Evolutionary conservation across 2,888 invertebrate species (phyloP), one percentile per base, ranked within the genome.

Genomic region (Nipponacmea schrenckii): DNA sequence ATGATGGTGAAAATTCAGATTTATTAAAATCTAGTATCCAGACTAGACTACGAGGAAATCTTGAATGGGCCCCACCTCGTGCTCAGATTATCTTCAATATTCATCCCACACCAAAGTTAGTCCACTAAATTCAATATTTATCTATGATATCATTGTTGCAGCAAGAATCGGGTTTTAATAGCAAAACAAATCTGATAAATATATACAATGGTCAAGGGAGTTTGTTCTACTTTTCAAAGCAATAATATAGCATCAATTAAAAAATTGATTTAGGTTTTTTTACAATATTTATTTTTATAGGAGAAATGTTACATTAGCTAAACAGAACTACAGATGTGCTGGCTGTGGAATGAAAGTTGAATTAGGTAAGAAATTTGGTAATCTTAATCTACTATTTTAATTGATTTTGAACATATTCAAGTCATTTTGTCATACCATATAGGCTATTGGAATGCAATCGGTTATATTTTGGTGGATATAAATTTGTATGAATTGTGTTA

Each of bases 271-370:
- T n/a, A n/a, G n/a, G n/a, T n/a, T 39, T 10, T 31, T 10, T 39
- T 39, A 39, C 31, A 31, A 31, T 5, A 31, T 31, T 31, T 31
- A 31, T 31, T 31, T 39, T 5, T 85, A 56, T 83, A 94, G 94
- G 81, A 90, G 93, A 62, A 91, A 91, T 82, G 90, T 90, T 69
- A 84, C 93, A 48, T 91, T 95, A 89, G 91, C 91, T 15, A 93
- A 92, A 75, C 95, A 96, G 88, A 93, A 93, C 83, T 93, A 93
- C 84, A 91, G 93, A 44, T 96, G 95, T 89, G 94, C 95, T 62
- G 95, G 95, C 4, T 96, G 95, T 89, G 94, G 95, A 0, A 93
- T 94, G 91, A 92, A 92, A 83, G 94, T 95, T 8, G 93, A 93
- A 2, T 90, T 83, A 84, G 87, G 89, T 88, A 76, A 69, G 74